Evolutionary conservation across 2,888 invertebrate species (phyloP).

Genomic region (Tetrapedia diversipes): DNA sequence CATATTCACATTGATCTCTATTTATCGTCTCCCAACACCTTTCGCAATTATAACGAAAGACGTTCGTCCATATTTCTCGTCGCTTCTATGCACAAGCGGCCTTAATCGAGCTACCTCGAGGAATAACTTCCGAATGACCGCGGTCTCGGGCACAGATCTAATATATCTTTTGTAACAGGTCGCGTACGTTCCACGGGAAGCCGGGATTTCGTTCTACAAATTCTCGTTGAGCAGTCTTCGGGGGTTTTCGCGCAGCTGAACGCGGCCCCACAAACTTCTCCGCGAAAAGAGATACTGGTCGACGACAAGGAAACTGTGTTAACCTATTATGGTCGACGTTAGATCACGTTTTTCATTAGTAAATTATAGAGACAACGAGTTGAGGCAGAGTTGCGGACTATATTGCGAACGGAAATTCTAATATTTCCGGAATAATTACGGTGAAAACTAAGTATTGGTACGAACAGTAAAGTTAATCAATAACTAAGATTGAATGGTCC

Average conservation of each 20-base stretch:
- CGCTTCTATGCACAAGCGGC: background rate
- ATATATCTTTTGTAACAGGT: conserved; percentile 5
- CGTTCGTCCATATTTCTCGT: background rate
- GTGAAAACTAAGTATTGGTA: too few species aligned
- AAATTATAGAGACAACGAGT: too few species aligned
- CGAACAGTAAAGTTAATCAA: too few species aligned
- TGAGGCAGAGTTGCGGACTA: too few species aligned
- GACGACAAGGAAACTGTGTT: conserved; percentile 9
- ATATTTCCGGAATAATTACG: too few species aligned
- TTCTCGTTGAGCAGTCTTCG: conserved; percentile 5
- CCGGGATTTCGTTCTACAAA: conserved; percentile 15
- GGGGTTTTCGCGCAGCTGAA: background rate
- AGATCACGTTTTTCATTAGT: too few species aligned
- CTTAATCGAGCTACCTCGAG: conserved; percentile 6
- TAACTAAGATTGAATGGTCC: too few species aligned
- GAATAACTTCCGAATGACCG: conserved; percentile 9
- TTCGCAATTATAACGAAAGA: background rate
- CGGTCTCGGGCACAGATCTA: conserved; percentile 6
- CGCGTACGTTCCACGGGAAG: background rate
- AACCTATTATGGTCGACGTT: too few species aligned
- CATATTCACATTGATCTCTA: too few species aligned
- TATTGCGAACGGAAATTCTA: too few species aligned
- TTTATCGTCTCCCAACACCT: too few species aligned
- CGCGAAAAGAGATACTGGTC: conserved; percentile 11
- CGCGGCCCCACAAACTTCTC: background rate